These are phyloP conservation scores for Lethrus apterus DNA, from an alignment of 1,140 invertebrate genomes.

Conservation along the genomic window DNA sequence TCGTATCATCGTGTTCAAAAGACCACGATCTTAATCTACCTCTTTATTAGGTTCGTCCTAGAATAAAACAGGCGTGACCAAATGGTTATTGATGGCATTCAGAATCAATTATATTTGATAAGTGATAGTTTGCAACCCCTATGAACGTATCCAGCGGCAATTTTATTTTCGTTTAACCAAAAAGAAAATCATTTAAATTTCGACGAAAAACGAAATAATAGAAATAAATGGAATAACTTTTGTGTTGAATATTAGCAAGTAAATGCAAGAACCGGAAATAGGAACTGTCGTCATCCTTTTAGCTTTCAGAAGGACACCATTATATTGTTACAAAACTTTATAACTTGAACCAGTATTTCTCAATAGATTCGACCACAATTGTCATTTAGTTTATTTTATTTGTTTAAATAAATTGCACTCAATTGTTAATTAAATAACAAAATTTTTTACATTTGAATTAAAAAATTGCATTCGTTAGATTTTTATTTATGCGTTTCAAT, in stretches of 20 bases:
- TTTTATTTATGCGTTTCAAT: too few relatives aligned
- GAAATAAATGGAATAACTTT: too few relatives aligned
- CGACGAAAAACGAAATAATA: too few relatives aligned
- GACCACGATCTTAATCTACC: constrained; percentile 1
- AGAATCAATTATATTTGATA: constrained; percentile 14
- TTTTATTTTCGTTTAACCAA: neutral
- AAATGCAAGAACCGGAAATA: constrained; percentile 4
- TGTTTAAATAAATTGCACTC: too few relatives aligned
- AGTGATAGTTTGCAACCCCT: constrained; percentile 13
- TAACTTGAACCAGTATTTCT: neutral
- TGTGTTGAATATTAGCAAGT: too few relatives aligned
- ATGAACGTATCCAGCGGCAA: neutral
- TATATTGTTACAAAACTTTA: constrained; percentile 5
- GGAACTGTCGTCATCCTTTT: neutral
- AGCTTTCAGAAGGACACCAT: neutral
- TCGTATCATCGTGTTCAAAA: constrained; percentile 12
- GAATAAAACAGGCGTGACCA: constrained; percentile 7
- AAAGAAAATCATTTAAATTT: too few relatives aligned
- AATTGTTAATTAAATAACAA: too few relatives aligned
- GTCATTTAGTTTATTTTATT: neutral
- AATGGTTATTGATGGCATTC: constrained; percentile 12
- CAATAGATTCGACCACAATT: neutral
- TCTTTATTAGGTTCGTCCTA: constrained; percentile 11
- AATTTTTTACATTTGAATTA: too few relatives aligned
- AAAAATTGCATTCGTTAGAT: too few relatives aligned